A percentile compares a stretch with the other conserved stretches of the same genome.
phyloP scores from a whole-genome alignment of 2,113 vertebrate species.

The Gracilinanus agilis region DNA sequence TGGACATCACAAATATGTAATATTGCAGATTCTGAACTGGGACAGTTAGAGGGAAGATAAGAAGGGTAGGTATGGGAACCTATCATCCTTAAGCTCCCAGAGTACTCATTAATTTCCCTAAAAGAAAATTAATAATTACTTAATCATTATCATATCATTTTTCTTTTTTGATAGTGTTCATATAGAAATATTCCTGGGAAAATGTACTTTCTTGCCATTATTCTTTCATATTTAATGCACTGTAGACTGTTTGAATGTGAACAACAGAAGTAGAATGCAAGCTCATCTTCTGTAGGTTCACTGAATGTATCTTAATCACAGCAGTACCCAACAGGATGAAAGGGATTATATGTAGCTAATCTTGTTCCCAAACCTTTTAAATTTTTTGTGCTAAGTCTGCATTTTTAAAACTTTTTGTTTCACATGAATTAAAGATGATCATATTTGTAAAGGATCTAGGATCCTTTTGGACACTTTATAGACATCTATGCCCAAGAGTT shows the following conservation, averaged over 20 bases:
- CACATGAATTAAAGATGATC: not conserved
- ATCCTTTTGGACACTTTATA: not conserved
- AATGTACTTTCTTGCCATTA: not conserved
- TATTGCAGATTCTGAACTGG: not conserved
- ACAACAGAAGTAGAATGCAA: not conserved
- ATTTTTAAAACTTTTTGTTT: not conserved
- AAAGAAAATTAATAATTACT: not conserved
- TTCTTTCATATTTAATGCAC: not conserved
- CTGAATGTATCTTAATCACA: not conserved
- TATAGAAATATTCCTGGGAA: not conserved
- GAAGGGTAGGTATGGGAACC: not conserved
- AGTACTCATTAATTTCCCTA: not conserved
- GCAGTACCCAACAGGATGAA: not conserved
- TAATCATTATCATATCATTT: not conserved
- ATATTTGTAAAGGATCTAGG: not conserved
- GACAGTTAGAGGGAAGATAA: not conserved
- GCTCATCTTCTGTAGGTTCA: not conserved
- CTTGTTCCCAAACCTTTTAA: not conserved
- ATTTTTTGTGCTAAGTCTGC: not conserved
- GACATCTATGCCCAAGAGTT: not conserved
- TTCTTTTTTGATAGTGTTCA: not conserved
- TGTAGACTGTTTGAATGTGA: not conserved
- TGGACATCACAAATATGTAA: not conserved
- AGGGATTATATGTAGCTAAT: not conserved
- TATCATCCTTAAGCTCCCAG: not conserved